These are phyloP conservation scores for Psilopsiagon aurifrons DNA, from an alignment of 2,113 vertebrate species.

Conservation along the genomic window DNA sequence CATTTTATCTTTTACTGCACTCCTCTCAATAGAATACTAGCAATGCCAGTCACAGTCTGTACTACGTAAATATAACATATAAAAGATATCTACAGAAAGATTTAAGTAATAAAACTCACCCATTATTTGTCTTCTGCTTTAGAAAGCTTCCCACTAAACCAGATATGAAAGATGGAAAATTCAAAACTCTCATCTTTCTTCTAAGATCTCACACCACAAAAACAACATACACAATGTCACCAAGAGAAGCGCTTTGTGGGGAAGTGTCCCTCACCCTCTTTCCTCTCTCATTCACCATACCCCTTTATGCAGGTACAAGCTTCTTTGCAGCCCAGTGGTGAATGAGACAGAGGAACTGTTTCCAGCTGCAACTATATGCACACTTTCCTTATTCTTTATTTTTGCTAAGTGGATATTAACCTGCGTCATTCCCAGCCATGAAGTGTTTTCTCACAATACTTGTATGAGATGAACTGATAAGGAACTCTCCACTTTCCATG, in stretches of 20 bases:
- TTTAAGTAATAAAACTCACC: not conserved
- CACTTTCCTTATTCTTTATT: not conserved
- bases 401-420: not conserved
- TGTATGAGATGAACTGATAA: not conserved
- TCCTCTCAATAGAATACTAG: not conserved
- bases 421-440: not conserved
- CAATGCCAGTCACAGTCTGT: not conserved
- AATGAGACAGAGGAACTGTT: not conserved
- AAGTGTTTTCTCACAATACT: not conserved
- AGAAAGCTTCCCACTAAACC: not conserved
- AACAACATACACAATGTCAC: accelerated
- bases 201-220: not conserved
- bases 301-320: not conserved
- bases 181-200: not conserved
- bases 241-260: accelerated
- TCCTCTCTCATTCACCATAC: not conserved
- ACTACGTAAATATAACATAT: not conserved
- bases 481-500: not conserved
- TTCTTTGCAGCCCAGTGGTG: not conserved
- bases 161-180: not conserved
- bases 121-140: not conserved
- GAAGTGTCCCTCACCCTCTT: not conserved
- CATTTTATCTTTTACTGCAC: not conserved
- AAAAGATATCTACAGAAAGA: not conserved
- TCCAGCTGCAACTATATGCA: not conserved